A percentile compares a stretch with the other conserved stretches of the same genome.
These are phyloP conservation scores for Poecilus cupreus DNA, from an alignment of 2,888 invertebrate species.

Conservation along the genomic window DNA sequence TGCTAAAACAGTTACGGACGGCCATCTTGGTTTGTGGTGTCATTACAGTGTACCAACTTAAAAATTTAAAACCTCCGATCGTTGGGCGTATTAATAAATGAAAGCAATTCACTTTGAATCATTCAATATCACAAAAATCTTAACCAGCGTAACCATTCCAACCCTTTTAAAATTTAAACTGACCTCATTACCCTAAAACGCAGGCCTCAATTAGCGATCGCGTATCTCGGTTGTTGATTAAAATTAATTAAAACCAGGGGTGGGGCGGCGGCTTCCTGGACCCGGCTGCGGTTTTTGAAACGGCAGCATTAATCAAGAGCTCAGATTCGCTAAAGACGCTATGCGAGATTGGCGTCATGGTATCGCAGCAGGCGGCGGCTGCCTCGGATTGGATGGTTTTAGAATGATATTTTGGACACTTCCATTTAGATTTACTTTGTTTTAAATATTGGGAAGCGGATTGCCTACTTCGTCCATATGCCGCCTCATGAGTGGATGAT, in stretches of 20 bases:
- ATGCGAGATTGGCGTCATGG: background rate
- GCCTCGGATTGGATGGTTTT: background rate
- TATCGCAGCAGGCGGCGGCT: background rate
- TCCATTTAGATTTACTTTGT: too few relatives aligned
- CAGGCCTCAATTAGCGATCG: constrained; percentile 33
- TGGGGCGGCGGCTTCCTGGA: background rate
- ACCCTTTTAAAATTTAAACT: constrained; percentile 17
- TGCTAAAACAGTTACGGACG: too few relatives aligned
- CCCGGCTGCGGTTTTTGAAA: constrained; percentile 53
- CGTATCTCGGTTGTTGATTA: constrained; percentile 33
- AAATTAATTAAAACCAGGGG: constrained; percentile 36
- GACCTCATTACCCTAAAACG: constrained; percentile 12
- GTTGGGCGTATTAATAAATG: too few relatives aligned
- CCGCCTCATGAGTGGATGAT: too few relatives aligned
- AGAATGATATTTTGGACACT: background rate
- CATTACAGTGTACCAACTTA: too few relatives aligned
- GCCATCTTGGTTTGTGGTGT: too few relatives aligned
- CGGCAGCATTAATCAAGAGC: constrained; percentile 50
- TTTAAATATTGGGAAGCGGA: too few relatives aligned
- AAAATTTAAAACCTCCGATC: too few relatives aligned
- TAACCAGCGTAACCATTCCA: background rate
- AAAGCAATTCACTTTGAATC: background rate
- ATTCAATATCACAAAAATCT: background rate
- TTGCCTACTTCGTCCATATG: too few relatives aligned
- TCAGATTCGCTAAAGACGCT: constrained; percentile 15